Evolutionary conservation across 2,797 vertebrate species (phyloP).

Genomic region (Gambelia wislizenii): DNA sequence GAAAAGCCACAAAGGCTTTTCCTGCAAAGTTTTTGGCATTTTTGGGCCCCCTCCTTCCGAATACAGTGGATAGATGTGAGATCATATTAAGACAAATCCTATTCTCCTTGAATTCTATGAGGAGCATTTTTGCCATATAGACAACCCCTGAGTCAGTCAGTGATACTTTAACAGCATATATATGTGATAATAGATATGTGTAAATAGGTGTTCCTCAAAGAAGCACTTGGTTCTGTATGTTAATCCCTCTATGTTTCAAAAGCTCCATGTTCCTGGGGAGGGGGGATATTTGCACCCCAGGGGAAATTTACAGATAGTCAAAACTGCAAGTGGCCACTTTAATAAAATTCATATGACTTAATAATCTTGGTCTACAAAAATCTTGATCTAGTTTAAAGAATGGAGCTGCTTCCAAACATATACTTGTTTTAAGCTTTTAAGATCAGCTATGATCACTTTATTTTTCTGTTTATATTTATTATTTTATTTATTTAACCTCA

Average conservation of each 20-base stretch:
- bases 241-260: background rate
- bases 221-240: background rate
- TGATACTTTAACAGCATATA: background rate
- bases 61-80: no score
- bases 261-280: background rate
- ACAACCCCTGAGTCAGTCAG: background rate
- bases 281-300: background rate
- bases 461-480: background rate
- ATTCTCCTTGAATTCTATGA: no score
- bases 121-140: no score
- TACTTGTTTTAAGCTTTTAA: constrained; percentile 32
- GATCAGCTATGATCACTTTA: constrained; percentile 6
- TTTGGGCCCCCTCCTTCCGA: no score
- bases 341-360: background rate
- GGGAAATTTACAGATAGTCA: background rate
- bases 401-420: constrained; percentile 12
- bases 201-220: background rate
- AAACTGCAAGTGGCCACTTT: background rate
- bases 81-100: no score
- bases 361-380: background rate
- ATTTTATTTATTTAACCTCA: background rate
- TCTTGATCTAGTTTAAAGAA: constrained; percentile 43
- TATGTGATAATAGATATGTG: background rate
- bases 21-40: no score
- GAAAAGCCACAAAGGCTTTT: no score